Conservation (phyloP, 2,113 vertebrate species). For the Cyprinodon variegatus region DNA sequence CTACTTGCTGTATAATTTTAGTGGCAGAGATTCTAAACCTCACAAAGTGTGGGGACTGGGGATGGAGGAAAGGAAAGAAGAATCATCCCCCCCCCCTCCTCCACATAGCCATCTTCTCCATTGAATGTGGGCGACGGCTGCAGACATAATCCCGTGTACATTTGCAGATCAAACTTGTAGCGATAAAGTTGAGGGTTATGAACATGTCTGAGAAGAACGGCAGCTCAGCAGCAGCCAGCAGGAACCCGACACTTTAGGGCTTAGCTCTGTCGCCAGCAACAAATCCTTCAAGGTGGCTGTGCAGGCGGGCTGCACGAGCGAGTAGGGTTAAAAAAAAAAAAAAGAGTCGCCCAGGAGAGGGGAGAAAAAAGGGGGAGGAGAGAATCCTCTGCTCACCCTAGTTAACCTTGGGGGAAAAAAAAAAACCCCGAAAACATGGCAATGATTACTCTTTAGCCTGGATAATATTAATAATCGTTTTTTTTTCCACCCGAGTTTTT, state of each 20-base stretch:
- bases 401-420: conserved; percentile 58
- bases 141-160: conserved; percentile 74
- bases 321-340: conserved; percentile 20
- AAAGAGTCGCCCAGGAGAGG: conserved; percentile 40
- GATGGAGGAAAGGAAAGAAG: too few relatives aligned
- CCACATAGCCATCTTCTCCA: conserved; percentile 29
- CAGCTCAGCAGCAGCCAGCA: conserved; percentile 55
- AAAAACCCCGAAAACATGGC: conserved; percentile 31
- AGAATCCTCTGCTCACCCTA: conserved; percentile 55
- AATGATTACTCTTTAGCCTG: conserved; percentile 13
- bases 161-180: conserved; percentile 73
- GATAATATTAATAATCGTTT: conserved; percentile 12
- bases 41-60: too few relatives aligned
- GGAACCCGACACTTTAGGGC: conserved; percentile 65
- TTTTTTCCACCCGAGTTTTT: neutral
- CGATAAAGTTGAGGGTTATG: conserved; percentile 71
- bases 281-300: conserved; percentile 73
- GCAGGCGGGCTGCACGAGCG: conserved; percentile 44
- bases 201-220: conserved; percentile 61
- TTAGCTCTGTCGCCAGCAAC: conserved; percentile 62
- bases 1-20: too few relatives aligned
- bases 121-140: conserved; percentile 61
- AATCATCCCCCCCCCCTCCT: conserved; percentile 10
- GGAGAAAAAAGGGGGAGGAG: conserved; percentile 36
- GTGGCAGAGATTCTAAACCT: too few relatives aligned